A percentile compares a stretch with the other conserved stretches of the same genome.
Conservation (phyloP, 2,113 vertebrate species). For the Tychaedon coryphoeus region DNA sequence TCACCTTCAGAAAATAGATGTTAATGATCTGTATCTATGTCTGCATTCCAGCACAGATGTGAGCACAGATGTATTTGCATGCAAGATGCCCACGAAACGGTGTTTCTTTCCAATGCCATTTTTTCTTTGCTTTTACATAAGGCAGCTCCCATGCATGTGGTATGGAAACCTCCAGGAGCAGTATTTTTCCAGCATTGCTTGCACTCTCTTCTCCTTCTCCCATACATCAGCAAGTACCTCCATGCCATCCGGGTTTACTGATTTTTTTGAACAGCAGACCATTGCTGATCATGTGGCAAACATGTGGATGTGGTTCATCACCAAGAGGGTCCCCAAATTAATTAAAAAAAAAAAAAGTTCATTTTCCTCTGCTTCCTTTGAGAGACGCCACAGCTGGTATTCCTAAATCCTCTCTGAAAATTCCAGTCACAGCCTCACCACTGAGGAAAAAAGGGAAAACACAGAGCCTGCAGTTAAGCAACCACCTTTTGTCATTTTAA, state of each 20-base stretch:
- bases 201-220: not conserved
- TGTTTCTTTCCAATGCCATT: not conserved
- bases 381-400: not conserved
- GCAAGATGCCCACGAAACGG: slow-evolving; percentile 18
- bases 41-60: slow-evolving; percentile 47
- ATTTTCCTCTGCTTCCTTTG: not conserved
- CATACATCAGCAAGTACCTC: not conserved
- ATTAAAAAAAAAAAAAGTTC: not conserved
- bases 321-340: not conserved
- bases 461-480: not conserved
- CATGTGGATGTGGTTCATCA: not conserved
- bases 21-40: slow-evolving; percentile 59
- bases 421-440: not conserved
- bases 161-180: not conserved
- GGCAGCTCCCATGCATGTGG: not conserved
- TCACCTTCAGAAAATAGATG: slow-evolving; percentile 74
- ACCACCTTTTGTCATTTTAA: not conserved
- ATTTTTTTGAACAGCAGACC: not conserved
- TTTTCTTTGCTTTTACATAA: not conserved
- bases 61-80: slow-evolving; percentile 15
- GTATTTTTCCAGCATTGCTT: not conserved
- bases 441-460: not conserved
- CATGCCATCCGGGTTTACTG: not conserved
- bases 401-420: not conserved
- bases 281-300: not conserved